Percentiles rank a stretch among this genome's conserved stretches.
phyloP scores from a whole-genome alignment of 2,888 invertebrate genomes.

The Coelogynopora nodosa region DNA sequence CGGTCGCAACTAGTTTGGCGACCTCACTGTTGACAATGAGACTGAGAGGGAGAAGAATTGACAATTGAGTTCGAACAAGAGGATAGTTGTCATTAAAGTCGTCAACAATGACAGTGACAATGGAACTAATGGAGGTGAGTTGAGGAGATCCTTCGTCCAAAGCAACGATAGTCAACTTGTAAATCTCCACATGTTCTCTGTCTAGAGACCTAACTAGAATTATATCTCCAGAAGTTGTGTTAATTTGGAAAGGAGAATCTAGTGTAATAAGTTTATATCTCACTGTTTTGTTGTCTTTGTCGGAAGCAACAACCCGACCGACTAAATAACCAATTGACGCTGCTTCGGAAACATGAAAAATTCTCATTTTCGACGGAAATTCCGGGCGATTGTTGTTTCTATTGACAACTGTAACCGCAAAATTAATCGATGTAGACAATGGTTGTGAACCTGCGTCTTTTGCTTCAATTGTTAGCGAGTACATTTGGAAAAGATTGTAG shows the following conservation, averaged over 20 bases:
- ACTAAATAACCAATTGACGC: constrained; percentile 82
- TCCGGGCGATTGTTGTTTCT: constrained; percentile 90
- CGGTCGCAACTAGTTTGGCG: background rate
- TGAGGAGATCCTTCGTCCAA: constrained; percentile 73
- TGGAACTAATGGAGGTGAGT: constrained; percentile 67
- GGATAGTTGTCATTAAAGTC: constrained; percentile 83
- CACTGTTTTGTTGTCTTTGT: constrained; percentile 72
- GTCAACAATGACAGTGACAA: constrained; percentile 75
- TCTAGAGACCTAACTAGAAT: constrained; percentile 66
- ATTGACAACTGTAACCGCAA: constrained; percentile 80
- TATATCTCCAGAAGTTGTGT: background rate
- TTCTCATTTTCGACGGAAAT: constrained; percentile 50
- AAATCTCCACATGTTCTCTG: constrained; percentile 74
- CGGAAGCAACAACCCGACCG: constrained; percentile 82
- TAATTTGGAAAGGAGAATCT: background rate
- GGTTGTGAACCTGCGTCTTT: constrained; percentile 66
- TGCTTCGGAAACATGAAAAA: constrained; percentile 66
- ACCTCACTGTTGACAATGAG: background rate
- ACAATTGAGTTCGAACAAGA: background rate
- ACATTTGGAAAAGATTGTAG: constrained; percentile 77
- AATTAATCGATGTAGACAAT: constrained; percentile 71
- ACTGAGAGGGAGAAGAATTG: constrained; percentile 29
- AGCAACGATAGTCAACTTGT: constrained; percentile 78
- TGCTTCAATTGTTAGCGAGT: constrained; percentile 77
- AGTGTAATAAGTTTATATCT: background rate